These are phyloP conservation scores for Phyllotis vaccarum DNA, from an alignment of 2,797 vertebrate species.

Conservation along the genomic window DNA sequence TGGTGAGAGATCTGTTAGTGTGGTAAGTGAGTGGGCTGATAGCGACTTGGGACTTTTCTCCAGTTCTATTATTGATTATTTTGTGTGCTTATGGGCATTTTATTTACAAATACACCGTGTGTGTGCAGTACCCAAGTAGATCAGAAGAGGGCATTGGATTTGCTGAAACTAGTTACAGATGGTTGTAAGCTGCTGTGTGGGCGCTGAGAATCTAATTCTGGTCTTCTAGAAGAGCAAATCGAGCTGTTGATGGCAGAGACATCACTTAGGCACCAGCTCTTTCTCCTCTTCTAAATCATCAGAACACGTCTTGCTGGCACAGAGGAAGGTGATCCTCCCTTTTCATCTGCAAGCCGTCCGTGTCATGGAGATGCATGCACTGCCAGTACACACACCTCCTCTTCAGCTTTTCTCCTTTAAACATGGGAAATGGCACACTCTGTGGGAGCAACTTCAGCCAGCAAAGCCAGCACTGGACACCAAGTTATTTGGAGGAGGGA, in stretches of 20 bases:
- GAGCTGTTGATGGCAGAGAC: not conserved
- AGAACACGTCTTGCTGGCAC: not conserved
- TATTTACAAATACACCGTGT: not conserved
- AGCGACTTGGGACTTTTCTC: not conserved
- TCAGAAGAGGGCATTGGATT: not conserved
- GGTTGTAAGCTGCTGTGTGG: not conserved
- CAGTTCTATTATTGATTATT: not conserved
- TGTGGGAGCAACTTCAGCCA: not conserved
- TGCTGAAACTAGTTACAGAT: not conserved
- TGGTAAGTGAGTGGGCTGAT: not conserved
- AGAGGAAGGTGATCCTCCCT: not conserved
- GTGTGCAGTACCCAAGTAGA: not conserved
- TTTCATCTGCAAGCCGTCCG: not conserved
- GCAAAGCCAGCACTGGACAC: accelerated
- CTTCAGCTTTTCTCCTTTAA: not conserved
- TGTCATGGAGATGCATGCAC: accelerated
- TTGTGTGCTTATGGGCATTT: not conserved
- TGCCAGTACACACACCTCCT: not conserved
- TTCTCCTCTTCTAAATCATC: not conserved
- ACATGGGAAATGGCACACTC: not conserved
- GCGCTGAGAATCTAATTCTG: not conserved
- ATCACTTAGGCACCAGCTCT: not conserved
- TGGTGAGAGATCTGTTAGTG: accelerated
- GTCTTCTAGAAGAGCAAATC: not conserved
- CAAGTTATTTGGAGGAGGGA: not conserved